Conservation (phyloP, 2,113 vertebrate genomes). For the Caranx melampygus region DNA sequence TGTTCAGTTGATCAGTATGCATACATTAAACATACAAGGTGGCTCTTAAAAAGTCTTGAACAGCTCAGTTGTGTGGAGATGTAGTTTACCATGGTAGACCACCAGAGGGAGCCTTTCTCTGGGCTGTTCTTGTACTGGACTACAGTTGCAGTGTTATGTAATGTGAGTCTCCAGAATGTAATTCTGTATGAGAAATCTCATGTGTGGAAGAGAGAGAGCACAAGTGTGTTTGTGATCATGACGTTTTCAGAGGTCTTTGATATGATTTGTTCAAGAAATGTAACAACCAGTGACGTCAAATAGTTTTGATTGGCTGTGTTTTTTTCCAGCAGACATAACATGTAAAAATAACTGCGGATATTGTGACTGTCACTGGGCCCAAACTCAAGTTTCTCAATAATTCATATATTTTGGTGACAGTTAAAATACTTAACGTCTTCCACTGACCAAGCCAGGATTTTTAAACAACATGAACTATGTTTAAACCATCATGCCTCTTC, state of each 20-base stretch:
- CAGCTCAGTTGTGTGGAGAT: conserved; percentile 1
- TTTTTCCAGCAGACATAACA: not conserved
- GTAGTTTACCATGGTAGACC: conserved; percentile 41
- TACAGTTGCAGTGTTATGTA: conserved; percentile 70
- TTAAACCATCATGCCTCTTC: not conserved
- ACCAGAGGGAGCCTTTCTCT: conserved; percentile 59
- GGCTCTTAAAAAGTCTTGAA: conserved; percentile 1
- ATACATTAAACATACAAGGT: conserved; percentile 1
- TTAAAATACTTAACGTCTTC: not conserved
- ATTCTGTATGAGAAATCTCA: conserved; percentile 54
- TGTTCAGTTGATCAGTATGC: not conserved
- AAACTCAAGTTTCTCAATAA: not conserved
- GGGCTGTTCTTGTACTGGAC: conserved; percentile 14
- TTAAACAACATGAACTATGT: not conserved
- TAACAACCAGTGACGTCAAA: not conserved
- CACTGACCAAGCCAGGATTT: not conserved
- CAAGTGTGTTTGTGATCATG: conserved; percentile 14
- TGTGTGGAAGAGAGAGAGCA: conserved; percentile 25
- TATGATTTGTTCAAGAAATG: not conserved
- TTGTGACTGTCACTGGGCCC: not conserved
- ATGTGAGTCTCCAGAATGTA: conserved; percentile 47
- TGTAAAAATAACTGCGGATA: not conserved
- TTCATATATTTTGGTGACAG: not conserved
- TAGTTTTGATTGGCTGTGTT: not conserved
- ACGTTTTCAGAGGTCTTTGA: not conserved